Conservation (phyloP, 2,113 vertebrate genomes). For the Elgaria multicarinata region DNA sequence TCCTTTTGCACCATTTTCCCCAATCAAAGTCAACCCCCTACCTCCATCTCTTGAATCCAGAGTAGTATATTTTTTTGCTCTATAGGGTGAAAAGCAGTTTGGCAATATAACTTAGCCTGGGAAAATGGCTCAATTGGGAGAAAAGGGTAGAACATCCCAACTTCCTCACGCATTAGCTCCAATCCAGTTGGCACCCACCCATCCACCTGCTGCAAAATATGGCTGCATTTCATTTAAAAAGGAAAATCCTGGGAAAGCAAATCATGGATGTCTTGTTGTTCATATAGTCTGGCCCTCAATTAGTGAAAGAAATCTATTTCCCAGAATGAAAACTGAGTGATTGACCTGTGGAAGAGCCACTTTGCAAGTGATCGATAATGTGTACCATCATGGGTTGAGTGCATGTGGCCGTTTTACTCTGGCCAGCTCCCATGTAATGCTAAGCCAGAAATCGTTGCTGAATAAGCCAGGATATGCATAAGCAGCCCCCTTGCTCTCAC, state of each 20-base stretch:
- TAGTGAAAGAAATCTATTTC: not conserved
- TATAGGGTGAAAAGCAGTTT: not conserved
- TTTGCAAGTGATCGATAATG: not conserved
- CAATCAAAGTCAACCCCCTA: not conserved
- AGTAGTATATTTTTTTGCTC: not conserved
- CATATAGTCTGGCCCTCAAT: not conserved
- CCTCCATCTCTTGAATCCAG: no score
- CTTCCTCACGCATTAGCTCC: not conserved
- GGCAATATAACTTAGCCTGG: not conserved
- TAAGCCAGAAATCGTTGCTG: not conserved
- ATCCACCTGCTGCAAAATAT: no score
- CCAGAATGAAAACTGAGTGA: not conserved
- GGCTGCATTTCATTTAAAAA: not conserved
- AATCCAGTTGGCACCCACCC: no score
- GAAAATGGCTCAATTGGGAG: not conserved
- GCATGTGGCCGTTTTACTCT: not conserved
- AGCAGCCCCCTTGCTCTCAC: not conserved
- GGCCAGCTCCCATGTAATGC: not conserved
- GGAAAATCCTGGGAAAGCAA: not conserved
- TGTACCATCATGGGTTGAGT: no score
- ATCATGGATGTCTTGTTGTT: not conserved
- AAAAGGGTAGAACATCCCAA: no score
- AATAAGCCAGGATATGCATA: not conserved
- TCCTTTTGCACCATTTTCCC: no score
- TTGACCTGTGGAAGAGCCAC: no score